Conservation (phyloP, 2,888 invertebrate species). For the Tachina grossa region DNA sequence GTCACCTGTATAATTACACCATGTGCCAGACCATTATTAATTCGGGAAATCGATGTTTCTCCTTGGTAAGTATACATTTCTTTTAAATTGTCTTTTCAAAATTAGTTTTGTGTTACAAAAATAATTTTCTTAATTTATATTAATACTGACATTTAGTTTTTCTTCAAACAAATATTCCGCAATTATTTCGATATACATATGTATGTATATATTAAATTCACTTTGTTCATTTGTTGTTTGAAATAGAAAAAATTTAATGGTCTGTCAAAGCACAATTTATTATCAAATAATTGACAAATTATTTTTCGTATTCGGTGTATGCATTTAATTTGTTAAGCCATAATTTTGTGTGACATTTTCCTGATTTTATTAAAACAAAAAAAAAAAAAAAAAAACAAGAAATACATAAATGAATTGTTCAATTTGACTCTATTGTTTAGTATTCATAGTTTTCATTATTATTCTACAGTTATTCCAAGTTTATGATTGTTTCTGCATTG, state of each 20-base stretch:
- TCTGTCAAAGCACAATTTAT: slow-evolving; percentile 4
- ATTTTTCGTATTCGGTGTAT: background rate
- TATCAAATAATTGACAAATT: slow-evolving; percentile 23
- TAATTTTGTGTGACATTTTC: background rate
- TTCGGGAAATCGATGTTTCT: too few species aligned
- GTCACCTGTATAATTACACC: too few species aligned
- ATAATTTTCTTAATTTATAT: too few species aligned
- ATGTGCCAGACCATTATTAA: too few species aligned
- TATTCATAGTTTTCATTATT: slow-evolving; percentile 9
- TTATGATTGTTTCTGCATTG: background rate
- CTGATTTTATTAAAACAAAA: background rate
- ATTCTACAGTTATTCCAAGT: slow-evolving; percentile 1
- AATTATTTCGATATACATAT: background rate
- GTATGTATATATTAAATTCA: background rate
- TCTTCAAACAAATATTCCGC: too few species aligned
- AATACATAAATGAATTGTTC: slow-evolving; percentile 12
- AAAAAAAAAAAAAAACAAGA: background rate
- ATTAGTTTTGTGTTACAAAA: too few species aligned
- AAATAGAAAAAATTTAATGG: background rate
- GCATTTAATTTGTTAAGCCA: slow-evolving; percentile 11
- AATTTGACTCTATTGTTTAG: slow-evolving; percentile 18
- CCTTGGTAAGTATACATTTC: too few species aligned
- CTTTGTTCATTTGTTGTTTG: background rate
- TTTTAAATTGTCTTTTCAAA: too few species aligned
- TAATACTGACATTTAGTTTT: too few species aligned